Conservation (phyloP, 2,888 invertebrate species). For the Papilio demoleus region DNA sequence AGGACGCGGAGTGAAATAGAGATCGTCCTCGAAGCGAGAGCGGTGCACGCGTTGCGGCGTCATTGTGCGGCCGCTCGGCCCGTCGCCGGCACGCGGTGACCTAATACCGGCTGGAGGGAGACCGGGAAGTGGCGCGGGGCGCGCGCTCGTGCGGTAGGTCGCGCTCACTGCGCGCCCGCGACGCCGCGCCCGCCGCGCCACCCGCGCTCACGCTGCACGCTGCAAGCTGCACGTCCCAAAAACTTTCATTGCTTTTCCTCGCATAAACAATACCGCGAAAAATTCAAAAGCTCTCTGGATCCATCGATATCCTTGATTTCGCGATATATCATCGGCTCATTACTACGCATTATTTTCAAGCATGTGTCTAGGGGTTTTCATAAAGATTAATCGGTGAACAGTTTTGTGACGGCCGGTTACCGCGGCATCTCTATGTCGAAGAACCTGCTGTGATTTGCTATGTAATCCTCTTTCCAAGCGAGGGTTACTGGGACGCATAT, state of each 20-base stretch:
- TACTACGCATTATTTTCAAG: background rate
- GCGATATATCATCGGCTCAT: constrained; percentile 28
- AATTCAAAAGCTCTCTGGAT: constrained; percentile 48
- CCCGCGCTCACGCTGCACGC: constrained; percentile 50
- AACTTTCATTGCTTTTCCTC: constrained; percentile 82
- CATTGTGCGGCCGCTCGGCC: constrained; percentile 82
- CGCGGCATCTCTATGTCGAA: constrained; percentile 8
- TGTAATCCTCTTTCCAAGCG: constrained; percentile 68
- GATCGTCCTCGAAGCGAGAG: constrained; percentile 84
- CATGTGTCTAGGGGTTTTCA: constrained; percentile 6
- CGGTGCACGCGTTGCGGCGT: constrained; percentile 82
- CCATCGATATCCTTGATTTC: constrained; percentile 22
- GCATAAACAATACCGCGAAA: constrained; percentile 74
- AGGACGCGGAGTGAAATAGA: constrained; percentile 83
- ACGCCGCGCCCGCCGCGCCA: constrained; percentile 42
- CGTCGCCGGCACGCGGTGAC: constrained; percentile 74
- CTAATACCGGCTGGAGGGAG: constrained; percentile 83
- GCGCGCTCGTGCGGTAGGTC: constrained; percentile 81
- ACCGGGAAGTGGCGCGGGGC: constrained; percentile 76
- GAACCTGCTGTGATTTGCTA: constrained; percentile 50
- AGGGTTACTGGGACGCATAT: constrained; percentile 72
- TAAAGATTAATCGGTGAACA: constrained; percentile 45
- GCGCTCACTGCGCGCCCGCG: constrained; percentile 80
- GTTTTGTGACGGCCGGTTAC: constrained; percentile 55
- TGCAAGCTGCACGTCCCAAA: constrained; percentile 69